A percentile compares a stretch with the other conserved stretches of the same genome.
Conservation (phyloP, 2,113 vertebrate genomes). For the Seriola rivoliana region DNA sequence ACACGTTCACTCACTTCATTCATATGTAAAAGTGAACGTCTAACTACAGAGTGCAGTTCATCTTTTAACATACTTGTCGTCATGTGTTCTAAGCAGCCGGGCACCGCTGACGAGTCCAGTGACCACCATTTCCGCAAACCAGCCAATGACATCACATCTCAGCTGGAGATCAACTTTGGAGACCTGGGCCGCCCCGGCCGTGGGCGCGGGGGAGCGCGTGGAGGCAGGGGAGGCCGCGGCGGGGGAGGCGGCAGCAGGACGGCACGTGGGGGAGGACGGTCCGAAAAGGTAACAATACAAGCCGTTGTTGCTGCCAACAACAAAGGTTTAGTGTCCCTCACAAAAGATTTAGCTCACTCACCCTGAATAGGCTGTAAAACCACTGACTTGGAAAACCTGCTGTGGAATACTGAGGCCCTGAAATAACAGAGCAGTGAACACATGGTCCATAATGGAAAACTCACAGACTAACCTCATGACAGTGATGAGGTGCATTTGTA, state of each 20-base stretch:
- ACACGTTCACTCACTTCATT: not conserved
- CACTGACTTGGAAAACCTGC: constrained; percentile 62
- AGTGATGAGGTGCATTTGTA: not conserved
- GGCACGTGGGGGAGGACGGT: constrained; percentile 91
- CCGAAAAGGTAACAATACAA: constrained; percentile 91
- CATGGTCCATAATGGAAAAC: not conserved
- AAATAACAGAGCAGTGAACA: constrained; percentile 49
- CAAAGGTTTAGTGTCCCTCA: constrained; percentile 49
- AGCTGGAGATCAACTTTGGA: constrained; percentile 99
- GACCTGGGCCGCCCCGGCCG: constrained; percentile 97
- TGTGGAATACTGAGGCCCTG: constrained; percentile 29
- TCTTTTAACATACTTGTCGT: not conserved
- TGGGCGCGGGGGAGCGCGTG: constrained; percentile 93
- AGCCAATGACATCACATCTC: constrained; percentile 98
- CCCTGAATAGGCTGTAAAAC: constrained; percentile 36
- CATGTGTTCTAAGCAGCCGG: constrained; percentile 61
- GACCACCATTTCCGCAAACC: constrained; percentile 99
- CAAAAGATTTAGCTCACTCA: constrained; percentile 35
- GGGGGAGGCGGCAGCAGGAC: constrained; percentile 83
- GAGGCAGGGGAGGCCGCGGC: constrained; percentile 91
- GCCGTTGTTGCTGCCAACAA: constrained; percentile 11
- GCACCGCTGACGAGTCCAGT: constrained; percentile 88
- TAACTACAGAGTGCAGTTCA: not conserved
- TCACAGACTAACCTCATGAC: constrained; percentile 17
- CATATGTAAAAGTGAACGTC: not conserved